A percentile compares a stretch with the other conserved stretches of the same genome.
These are phyloP conservation scores for Bos taurus DNA, from an alignment of 2,113 vertebrate genomes.

Conservation along the genomic window ARS-UCD2.0 NC_037338.1:78823001-78823500, in stretches of 20 bases:
- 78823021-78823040: neutral
- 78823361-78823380: fast-evolving
- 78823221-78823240: neutral
- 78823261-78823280: neutral
- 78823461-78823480: slow-evolving; percentile 30
- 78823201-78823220: neutral
- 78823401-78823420: neutral
- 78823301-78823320: neutral
- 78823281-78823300: neutral
- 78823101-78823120: neutral
- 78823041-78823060: neutral
- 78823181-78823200: neutral
- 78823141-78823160: slow-evolving; percentile 31
- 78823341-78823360: slow-evolving; percentile 11
- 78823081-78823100: neutral
- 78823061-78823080: neutral
- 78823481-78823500: slow-evolving; percentile 13
- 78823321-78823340: slow-evolving; percentile 22
- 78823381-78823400: neutral
- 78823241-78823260: neutral
- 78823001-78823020: neutral
- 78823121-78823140: slow-evolving; percentile 2
- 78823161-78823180: slow-evolving; percentile 23
- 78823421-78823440: neutral
- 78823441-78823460: neutral